phyloP scores from a whole-genome alignment of 2,797 vertebrate species.

The Microctenopoma steveboyesi region DNA sequence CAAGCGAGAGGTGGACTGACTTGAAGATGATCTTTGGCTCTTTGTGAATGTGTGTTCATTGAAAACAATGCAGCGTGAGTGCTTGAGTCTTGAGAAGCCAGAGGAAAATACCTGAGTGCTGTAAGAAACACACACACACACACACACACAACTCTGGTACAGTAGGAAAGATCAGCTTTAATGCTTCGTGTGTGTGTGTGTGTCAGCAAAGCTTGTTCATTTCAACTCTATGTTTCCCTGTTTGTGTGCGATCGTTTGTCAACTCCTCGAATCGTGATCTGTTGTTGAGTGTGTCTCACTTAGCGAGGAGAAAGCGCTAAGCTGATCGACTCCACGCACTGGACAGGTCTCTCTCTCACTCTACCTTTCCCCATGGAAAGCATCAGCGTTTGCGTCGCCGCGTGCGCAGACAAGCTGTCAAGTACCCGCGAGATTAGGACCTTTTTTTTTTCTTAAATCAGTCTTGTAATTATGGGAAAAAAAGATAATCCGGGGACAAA shows the following conservation, averaged over 20 bases:
- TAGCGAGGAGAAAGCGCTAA: slow-evolving; percentile 30
- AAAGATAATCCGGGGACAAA: slow-evolving; percentile 50
- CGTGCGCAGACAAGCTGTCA: slow-evolving; percentile 34
- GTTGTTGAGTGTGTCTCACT: slow-evolving; percentile 29
- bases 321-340: slow-evolving; percentile 41
- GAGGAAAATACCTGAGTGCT: slow-evolving; percentile 56
- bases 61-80: slow-evolving; percentile 52
- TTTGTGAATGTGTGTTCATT: slow-evolving; percentile 9
- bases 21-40: slow-evolving; percentile 41
- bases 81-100: slow-evolving; percentile 28
- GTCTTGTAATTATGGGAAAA: slow-evolving; percentile 32
- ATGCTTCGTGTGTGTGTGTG: slow-evolving; percentile 3
- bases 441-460: slow-evolving; percentile 42
- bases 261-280: slow-evolving; percentile 31
- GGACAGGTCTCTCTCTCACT: slow-evolving; percentile 22
- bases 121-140: slow-evolving; percentile 13
- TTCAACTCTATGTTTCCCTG: background rate
- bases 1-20: slow-evolving; percentile 19
- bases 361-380: slow-evolving; percentile 11
- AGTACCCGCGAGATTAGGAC: slow-evolving; percentile 50
- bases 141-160: slow-evolving; percentile 12
- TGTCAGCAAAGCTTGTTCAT: background rate
- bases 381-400: slow-evolving; percentile 20
- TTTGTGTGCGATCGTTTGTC: slow-evolving; percentile 37
- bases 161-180: slow-evolving; percentile 41